Base-by-base conservation (phyloP, 2,797 vertebrate genomes). In the Gambelia wislizenii region DNA sequence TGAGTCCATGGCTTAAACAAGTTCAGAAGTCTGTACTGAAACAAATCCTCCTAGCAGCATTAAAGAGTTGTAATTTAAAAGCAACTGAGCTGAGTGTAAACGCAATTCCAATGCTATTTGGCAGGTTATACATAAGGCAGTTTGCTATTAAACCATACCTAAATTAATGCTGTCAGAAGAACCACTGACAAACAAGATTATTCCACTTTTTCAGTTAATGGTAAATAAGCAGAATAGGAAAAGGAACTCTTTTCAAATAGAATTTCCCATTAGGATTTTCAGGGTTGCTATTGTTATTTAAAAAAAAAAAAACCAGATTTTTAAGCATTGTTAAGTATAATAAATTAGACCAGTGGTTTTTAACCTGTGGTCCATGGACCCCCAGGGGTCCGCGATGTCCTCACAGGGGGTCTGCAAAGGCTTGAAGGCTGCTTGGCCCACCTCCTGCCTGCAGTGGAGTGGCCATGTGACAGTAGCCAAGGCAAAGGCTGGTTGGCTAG, bases 51-150 rank as follows among this genome's bases (percentile, higher is more conserved):
- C 52, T 82, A 82, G 72, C 90, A 70, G 0, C 14, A 87, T 91
- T 70, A 90, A 54, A 16, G 5, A 9, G 5, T 89, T 42, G 54
- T 90, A 13, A 87, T 91, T 72, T 69, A 86, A 92, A 25, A 8
- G 44, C 90, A 91, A 89, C 42, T 42, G 89, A 91, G 64, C 84
- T 18, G 12, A 90, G 20, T 64, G 1, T 91, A 84, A 93, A 91
- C 59, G 9, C 25, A 30, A n/a, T 61, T 84, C 3, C 90, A 90
- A 49, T 1, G 78, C 91, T 3, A 27, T 91, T 5, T 82, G 25
- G 82, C 20, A 81, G 79, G 44, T 69, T 92, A 86, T 91, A 92
- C 89, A 0, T 25, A 79, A 92, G 30, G 4, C 47, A 54, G 81
- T 20, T 88, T 82, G 84, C 86, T 49, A 61, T 18, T 72, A 64